A percentile compares a stretch with the other conserved stretches of the same genome.
These are phyloP conservation scores for Syndactyla subalaris DNA, from an alignment of 2,797 vertebrate species.

Conservation along the genomic window DNA sequence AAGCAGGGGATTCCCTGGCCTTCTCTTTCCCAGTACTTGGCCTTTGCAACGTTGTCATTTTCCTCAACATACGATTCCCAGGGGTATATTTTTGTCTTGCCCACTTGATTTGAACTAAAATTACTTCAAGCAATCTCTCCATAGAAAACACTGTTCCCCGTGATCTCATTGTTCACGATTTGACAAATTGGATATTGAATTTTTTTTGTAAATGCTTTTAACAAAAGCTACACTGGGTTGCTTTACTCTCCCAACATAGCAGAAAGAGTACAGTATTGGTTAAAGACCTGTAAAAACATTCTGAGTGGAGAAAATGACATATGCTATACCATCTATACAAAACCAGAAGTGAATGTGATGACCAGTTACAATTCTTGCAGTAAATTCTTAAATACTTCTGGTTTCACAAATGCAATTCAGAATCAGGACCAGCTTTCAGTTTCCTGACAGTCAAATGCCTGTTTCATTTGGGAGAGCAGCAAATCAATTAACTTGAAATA, in stretches of 20 bases:
- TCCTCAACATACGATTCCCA: neutral
- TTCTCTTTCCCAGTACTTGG: neutral
- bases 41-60: neutral
- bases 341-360: neutral
- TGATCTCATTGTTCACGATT: neutral
- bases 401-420: neutral
- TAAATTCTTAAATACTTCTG: neutral
- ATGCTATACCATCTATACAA: neutral
- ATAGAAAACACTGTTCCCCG: neutral
- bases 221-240: neutral
- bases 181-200: neutral
- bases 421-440: neutral
- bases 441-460: neutral
- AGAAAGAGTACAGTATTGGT: neutral
- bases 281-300: neutral
- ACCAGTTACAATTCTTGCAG: neutral
- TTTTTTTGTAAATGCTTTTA: neutral
- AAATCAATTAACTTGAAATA: neutral
- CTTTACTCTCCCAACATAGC: neutral
- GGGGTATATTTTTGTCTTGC: neutral
- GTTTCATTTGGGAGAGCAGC: neutral
- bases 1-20: conserved; percentile 57
- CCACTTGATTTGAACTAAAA: neutral
- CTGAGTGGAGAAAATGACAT: neutral
- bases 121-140: neutral